Conservation (phyloP, 2,888 invertebrate genomes). For the Sarcophaga rosellei region DNA sequence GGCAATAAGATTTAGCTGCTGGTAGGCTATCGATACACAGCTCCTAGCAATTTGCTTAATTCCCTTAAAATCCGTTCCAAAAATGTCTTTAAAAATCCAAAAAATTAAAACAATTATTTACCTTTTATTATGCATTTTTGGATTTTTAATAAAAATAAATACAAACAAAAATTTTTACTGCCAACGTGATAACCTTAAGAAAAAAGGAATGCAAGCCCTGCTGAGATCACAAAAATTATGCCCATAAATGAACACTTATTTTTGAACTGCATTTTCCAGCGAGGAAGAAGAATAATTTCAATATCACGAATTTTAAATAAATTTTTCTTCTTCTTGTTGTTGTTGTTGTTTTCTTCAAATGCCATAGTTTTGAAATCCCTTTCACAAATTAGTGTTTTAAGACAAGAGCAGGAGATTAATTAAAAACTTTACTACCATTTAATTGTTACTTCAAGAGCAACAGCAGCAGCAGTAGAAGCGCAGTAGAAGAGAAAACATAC, state of each 20-base stretch:
- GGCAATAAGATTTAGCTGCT: too few relatives aligned
- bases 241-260: neutral
- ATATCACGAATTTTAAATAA: constrained; percentile 38
- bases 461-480: neutral
- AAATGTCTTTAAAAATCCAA: too few relatives aligned
- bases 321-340: neutral
- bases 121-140: neutral
- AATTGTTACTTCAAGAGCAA: constrained; percentile 49
- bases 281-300: neutral
- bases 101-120: neutral
- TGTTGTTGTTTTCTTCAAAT: neutral
- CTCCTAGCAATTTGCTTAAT: too few relatives aligned
- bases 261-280: neutral
- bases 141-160: neutral
- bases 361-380: constrained; percentile 13
- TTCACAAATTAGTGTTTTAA: constrained; percentile 31
- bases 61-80: too few relatives aligned
- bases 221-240: neutral
- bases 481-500: neutral
- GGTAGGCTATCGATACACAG: too few relatives aligned
- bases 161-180: neutral
- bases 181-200: neutral
- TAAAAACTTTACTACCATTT: constrained; percentile 63
- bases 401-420: constrained; percentile 33
- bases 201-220: neutral